These are phyloP conservation scores for Silurus meridionalis DNA, from an alignment of 2,113 vertebrate species.

Conservation along the genomic window DNA sequence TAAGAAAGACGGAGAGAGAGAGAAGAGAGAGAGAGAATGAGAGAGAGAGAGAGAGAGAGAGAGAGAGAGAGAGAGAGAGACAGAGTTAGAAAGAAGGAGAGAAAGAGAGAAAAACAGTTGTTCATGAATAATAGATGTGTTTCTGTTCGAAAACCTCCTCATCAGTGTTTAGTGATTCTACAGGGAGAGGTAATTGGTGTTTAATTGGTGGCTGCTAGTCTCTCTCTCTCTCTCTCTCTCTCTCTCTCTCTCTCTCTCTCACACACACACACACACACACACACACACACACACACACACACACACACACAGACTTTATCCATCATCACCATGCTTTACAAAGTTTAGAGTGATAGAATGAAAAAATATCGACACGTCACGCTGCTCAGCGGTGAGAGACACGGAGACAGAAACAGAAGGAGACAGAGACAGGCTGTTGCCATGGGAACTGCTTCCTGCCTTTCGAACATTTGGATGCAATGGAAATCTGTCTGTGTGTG, in stretches of 20 bases:
- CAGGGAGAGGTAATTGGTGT: slow-evolving; percentile 41
- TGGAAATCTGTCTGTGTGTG: slow-evolving; percentile 11
- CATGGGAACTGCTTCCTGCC: slow-evolving; percentile 39
- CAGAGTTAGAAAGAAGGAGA: too few relatives aligned
- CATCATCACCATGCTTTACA: background rate
- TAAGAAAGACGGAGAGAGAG: too few relatives aligned
- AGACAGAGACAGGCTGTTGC: slow-evolving; percentile 40
- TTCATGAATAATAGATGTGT: slow-evolving; percentile 40
- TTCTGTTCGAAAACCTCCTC: slow-evolving; percentile 44
- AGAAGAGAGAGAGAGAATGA: too few relatives aligned
- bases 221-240: background rate
- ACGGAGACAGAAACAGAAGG: background rate
- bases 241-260: background rate
- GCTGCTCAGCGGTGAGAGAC: background rate
- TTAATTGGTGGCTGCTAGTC: slow-evolving; percentile 22
- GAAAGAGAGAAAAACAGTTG: background rate
- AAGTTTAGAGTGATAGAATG: background rate
- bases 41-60: too few relatives aligned
- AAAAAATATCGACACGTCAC: slow-evolving; percentile 5
- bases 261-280: background rate
- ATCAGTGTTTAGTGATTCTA: slow-evolving; percentile 36
- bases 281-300: background rate
- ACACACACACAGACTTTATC: background rate
- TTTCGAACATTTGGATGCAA: slow-evolving; percentile 37
- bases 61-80: too few relatives aligned